Base-by-base conservation (phyloP, 1,140 invertebrate species). In the Stegodyphus dumicola region DNA sequence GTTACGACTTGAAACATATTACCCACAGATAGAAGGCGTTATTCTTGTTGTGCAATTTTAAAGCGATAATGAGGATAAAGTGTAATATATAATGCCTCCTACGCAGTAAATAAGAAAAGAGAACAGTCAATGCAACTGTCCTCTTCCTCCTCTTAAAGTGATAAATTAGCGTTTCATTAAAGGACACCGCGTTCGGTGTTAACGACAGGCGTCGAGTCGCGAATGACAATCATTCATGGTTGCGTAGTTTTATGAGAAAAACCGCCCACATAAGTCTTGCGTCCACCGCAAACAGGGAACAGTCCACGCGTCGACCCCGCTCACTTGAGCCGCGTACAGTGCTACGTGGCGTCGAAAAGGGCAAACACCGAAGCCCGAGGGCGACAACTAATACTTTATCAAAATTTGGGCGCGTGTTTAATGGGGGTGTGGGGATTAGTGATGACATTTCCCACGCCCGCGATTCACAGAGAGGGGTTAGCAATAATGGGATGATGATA, bases 381-480 rank as follows among this genome's bases (percentile, higher is more conserved):
- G 67, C 33, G 17, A 11, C 67, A 18, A 11, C 67, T 70, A 70
- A 70, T 70, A 48, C 67, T 70, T 33, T 70, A 48, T 70, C 67
- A 70, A 70, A 70, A 70, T 70, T 17, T 48, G 67, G 67, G 33
- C 10, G 33, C 33, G 33, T 33, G 33, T 33, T 33, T 33, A 3
- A 11, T 13, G 67, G 11, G 18, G 67, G 17, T 11, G 67, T 13
- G 67, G 18, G 67, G 67, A 7, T 70, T 70, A 70, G 33, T n/a
- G 67, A 70, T 11, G 17, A 48, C 13, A 70, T 70, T 70, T 70
- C 67, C 67, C 67, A 70, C 67, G 67, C 17, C 67, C 48, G 33
- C 10, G 56, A 60, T 1, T 60, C 56, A 15, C 1, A 15, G 33
- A 33, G 33, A 33, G 56, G 56, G 15, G 56, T 60, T 33, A 33